phyloP scores from a whole-genome alignment of 2,113 vertebrate species.

The Muntiacus reevesi region DNA sequence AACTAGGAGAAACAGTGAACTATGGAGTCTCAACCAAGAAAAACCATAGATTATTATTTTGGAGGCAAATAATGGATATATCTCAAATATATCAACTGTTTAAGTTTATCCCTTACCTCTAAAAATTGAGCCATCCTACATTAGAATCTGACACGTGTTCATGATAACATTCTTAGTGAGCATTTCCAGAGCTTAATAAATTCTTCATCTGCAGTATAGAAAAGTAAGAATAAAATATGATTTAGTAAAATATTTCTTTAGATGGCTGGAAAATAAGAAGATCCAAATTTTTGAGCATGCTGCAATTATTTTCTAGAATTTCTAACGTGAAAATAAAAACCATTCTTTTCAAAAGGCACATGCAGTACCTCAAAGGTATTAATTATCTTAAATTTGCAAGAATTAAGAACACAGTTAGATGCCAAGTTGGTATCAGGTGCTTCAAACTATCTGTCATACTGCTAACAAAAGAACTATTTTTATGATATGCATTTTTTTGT shows the following conservation, averaged over 20 bases:
- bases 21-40: background rate
- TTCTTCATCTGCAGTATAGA: background rate
- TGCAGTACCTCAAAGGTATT: slow-evolving; percentile 61
- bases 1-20: background rate
- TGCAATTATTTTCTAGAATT: slow-evolving; percentile 62
- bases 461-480: slow-evolving; percentile 70
- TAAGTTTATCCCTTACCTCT: background rate
- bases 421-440: slow-evolving; percentile 54
- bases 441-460: slow-evolving; percentile 73
- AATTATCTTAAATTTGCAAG: slow-evolving; percentile 73
- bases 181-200: background rate
- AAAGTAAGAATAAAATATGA: background rate
- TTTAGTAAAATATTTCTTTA: slow-evolving; percentile 21
- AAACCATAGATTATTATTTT: background rate
- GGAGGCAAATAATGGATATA: background rate
- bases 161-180: background rate
- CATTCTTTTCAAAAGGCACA: slow-evolving; percentile 44
- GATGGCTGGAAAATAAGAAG: slow-evolving; percentile 40
- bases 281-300: slow-evolving; percentile 20
- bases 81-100: background rate
- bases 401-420: slow-evolving; percentile 66
- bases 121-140: background rate
- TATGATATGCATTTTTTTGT: slow-evolving; percentile 56
- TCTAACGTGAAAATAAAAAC: slow-evolving; percentile 60
- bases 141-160: background rate